Conservation (phyloP, 2,797 vertebrate genomes). For the Megalops cyprinoides region DNA sequence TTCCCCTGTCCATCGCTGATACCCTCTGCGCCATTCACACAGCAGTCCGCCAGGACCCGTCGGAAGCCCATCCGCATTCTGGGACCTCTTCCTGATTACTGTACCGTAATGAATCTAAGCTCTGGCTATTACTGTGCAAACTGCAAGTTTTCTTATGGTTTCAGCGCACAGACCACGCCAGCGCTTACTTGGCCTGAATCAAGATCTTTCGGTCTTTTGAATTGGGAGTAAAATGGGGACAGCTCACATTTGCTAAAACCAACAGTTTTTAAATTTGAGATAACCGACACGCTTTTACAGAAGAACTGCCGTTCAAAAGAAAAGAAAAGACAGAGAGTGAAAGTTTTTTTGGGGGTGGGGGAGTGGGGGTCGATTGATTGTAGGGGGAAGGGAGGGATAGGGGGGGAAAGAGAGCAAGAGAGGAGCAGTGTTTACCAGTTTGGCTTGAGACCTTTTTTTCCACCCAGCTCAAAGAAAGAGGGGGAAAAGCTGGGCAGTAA, state of each 20-base stretch:
- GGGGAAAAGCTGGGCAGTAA: slow-evolving; percentile 63
- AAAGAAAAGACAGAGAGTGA: too few relatives aligned
- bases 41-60: background rate
- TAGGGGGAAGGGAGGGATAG: background rate
- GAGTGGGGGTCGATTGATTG: background rate
- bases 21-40: background rate
- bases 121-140: background rate
- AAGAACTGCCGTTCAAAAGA: too few relatives aligned
- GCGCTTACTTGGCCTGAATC: slow-evolving; percentile 13
- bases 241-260: slow-evolving; percentile 22
- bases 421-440: slow-evolving; percentile 28
- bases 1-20: background rate
- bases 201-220: slow-evolving; percentile 5
- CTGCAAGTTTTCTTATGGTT: background rate
- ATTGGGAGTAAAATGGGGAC: slow-evolving; percentile 20
- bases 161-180: background rate
- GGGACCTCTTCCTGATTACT: slow-evolving; percentile 15
- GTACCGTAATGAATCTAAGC: slow-evolving; percentile 14
- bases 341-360: too few relatives aligned
- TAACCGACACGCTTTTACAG: slow-evolving; percentile 20
- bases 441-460: slow-evolving; percentile 18
- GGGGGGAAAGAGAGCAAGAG: background rate
- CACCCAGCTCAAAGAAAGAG: slow-evolving; percentile 45
- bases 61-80: background rate
- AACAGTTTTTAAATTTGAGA: slow-evolving; percentile 12